Evolutionary conservation across 2,113 vertebrate species (phyloP).

Genomic region (Philantomba maxwellii): DNA sequence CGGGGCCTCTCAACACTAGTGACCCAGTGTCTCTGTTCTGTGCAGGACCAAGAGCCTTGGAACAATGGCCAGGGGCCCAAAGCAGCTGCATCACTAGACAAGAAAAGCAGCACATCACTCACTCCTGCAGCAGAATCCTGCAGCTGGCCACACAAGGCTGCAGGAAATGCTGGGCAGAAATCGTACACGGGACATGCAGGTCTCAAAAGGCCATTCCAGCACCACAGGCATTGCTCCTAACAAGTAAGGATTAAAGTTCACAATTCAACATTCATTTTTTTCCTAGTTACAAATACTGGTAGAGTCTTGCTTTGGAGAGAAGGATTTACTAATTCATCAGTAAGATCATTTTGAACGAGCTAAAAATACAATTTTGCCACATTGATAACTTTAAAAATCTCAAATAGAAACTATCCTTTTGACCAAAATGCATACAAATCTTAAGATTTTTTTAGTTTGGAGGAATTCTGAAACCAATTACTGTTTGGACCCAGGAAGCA

Average conservation of each 20-base stretch:
- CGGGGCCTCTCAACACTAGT: not conserved
- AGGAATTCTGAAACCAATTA: not conserved
- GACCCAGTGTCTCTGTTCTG: not conserved
- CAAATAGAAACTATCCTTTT: slow-evolving; percentile 8
- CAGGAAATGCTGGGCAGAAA: not conserved
- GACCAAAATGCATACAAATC: not conserved
- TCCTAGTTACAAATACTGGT: slow-evolving; percentile 19
- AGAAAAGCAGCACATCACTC: not conserved
- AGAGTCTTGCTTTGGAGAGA: slow-evolving; percentile 36
- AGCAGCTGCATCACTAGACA: not conserved
- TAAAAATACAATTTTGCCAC: not conserved
- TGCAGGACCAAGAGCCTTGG: not conserved
- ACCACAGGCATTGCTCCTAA: slow-evolving; percentile 25
- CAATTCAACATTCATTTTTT: slow-evolving; percentile 6
- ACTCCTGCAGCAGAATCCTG: slow-evolving; percentile 1
- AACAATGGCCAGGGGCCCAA: not conserved
- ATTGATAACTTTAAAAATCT: slow-evolving; percentile 21
- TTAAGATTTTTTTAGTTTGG: not conserved
- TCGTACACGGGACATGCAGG: slow-evolving; percentile 33
- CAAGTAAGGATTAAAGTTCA: slow-evolving; percentile 2
- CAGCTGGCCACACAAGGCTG: not conserved
- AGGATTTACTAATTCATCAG: not conserved
- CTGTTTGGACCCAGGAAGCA: not conserved
- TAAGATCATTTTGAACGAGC: not conserved
- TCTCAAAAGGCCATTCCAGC: slow-evolving; percentile 33